phyloP scores from a whole-genome alignment of 2,797 vertebrate genomes.

The Chelidonichthys spinosus region DNA sequence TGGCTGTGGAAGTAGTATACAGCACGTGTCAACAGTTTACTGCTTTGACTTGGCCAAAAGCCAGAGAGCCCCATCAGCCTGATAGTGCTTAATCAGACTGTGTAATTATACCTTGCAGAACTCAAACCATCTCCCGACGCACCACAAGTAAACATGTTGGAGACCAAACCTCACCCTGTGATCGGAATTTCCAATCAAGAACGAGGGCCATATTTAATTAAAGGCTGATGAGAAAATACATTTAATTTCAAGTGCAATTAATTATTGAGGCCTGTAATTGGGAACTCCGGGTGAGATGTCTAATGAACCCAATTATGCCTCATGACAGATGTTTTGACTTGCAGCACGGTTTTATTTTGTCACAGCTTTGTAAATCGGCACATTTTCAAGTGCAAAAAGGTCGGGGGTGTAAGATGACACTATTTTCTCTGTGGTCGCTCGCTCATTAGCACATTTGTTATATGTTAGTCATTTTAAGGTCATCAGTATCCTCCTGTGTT shows the following conservation, averaged over 20 bases:
- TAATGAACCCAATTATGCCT: slow-evolving; percentile 99
- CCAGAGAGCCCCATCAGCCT: slow-evolving; percentile 79
- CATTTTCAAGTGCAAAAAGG: slow-evolving; percentile 58
- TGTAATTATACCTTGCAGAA: slow-evolving; percentile 87
- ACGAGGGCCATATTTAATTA: slow-evolving; percentile 94
- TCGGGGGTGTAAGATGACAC: slow-evolving; percentile 54
- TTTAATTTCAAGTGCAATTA: slow-evolving; percentile 99
- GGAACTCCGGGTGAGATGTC: slow-evolving; percentile 91
- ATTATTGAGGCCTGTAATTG: slow-evolving; percentile 98
- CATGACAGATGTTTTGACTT: slow-evolving; percentile 94
- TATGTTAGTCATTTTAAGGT: slow-evolving; percentile 77
- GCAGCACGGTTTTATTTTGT: slow-evolving; percentile 51
- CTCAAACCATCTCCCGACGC: slow-evolving; percentile 85
- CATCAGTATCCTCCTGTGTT: slow-evolving; percentile 79
- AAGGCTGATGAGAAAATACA: slow-evolving; percentile 99
- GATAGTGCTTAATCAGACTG: slow-evolving; percentile 85
- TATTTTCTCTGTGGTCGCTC: slow-evolving; percentile 73
- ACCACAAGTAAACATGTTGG: slow-evolving; percentile 90
- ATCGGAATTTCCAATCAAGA: slow-evolving; percentile 91
- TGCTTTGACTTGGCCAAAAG: slow-evolving; percentile 69
- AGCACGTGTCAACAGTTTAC: slow-evolving; percentile 49
- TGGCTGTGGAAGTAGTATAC: slow-evolving; percentile 49
- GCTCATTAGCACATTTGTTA: slow-evolving; percentile 78
- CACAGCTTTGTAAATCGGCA: slow-evolving; percentile 59
- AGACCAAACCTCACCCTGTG: slow-evolving; percentile 86